Evolutionary conservation across 2,888 invertebrate genomes (phyloP), one percentile per base, ranked within the genome.

Genomic region (Oasisia sp.): DNA sequence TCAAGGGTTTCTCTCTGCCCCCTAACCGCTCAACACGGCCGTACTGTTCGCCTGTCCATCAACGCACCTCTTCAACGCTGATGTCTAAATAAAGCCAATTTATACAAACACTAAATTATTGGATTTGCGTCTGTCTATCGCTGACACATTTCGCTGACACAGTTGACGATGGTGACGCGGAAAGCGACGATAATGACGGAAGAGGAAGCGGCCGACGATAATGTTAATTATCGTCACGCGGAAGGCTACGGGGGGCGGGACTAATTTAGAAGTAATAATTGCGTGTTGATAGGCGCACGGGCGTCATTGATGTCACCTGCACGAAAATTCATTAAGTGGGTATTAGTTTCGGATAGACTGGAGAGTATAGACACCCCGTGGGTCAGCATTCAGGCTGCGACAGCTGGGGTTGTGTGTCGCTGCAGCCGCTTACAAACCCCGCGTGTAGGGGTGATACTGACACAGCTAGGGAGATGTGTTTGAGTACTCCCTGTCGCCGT

Each of bases 261-360:
- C 74, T 74, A 74, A 74, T 74, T 74, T 74, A 74, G 74, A 19
- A 74, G 74, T 74, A 74, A 74, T 74, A 74, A 74, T 74, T 74
- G 74, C 74, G 74, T 74, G 74, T 74, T 74, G 74, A 74, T 74
- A 74, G 74, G 27, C 74, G 27, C 74, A 74, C 50, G 74, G 74
- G 5, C 74, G 7, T 74, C 74, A 74, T 74, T 74, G 74, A 74
- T 74, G 74, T 74, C 74, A 74, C 74, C 74, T 74, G 74, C 74
- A 74, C 74, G 19, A 19, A 74, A 74, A 74, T 74, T 74, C 74
- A 74, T 74, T 74, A 74, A 74, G 74, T 74, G 74, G 74, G 74
- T 74, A 74, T 74, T 74, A 74, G 74, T 74, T 74, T 74, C 74
- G 74, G 74, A 74, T 74, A 74, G 74, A 74, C 74, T 27, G 74